Conservation (phyloP, 2,888 invertebrate species). For the Melieria crassipennis region DNA sequence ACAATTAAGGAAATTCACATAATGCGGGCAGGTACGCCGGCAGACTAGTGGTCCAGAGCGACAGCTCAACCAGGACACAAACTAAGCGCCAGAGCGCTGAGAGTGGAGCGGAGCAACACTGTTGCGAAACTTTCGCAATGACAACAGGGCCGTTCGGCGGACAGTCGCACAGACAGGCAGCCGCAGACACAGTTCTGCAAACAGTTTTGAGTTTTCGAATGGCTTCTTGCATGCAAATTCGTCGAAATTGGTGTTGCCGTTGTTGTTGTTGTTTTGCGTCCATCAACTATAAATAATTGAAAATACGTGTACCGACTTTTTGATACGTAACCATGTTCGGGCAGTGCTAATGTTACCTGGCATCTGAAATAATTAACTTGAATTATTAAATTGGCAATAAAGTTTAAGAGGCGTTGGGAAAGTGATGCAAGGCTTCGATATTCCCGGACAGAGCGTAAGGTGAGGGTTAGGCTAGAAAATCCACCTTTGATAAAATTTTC, state of each 20-base stretch:
- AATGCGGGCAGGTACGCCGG: conserved; percentile 40
- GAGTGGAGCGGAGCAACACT: conserved; percentile 15
- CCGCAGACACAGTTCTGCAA: conserved; percentile 6
- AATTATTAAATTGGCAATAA: conserved; percentile 2
- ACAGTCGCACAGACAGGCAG: conserved; percentile 22
- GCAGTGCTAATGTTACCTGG: background rate
- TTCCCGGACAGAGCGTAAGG: too few relatives aligned
- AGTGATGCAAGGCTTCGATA: too few relatives aligned
- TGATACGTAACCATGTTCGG: background rate
- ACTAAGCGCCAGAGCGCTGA: background rate
- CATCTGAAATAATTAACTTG: conserved; percentile 1
- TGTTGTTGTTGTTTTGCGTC: conserved; percentile 19
- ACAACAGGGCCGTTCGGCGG: background rate
- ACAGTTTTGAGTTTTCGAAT: conserved; percentile 24
- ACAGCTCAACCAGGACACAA: background rate
- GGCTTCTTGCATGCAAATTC: conserved; percentile 25
- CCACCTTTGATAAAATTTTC: too few relatives aligned
- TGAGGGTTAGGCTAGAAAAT: too few relatives aligned
- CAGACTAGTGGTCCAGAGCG: background rate
- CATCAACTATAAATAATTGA: conserved; percentile 52
- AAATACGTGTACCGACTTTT: conserved; percentile 58
- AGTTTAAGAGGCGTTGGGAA: too few relatives aligned
- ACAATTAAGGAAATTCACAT: conserved; percentile 63
- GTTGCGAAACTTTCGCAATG: background rate
- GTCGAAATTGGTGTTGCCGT: conserved; percentile 15